Conservation (phyloP, 2,888 invertebrate species). For the Dioctria linearis region DNA sequence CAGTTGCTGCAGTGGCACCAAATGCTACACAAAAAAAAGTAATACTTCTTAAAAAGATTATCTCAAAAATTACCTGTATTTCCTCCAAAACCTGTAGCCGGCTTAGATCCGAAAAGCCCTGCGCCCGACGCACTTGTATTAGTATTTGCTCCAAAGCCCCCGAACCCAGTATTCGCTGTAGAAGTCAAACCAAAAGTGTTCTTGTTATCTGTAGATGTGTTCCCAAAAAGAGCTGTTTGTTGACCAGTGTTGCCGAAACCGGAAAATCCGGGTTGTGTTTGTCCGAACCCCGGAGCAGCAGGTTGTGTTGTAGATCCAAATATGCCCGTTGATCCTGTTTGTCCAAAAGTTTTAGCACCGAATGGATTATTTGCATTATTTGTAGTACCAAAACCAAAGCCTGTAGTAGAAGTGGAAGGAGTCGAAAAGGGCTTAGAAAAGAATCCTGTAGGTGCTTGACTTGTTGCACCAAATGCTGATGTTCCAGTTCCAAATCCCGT, state of each 20-base stretch:
- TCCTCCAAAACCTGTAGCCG: constrained; percentile 63
- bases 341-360: constrained; percentile 71
- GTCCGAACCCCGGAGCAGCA: constrained; percentile 72
- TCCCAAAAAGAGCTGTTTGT: constrained; percentile 65
- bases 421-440: constrained; percentile 79
- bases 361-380: constrained; percentile 68
- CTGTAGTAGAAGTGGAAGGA: constrained; percentile 70
- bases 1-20: constrained; percentile 63
- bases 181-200: constrained; percentile 66
- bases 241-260: constrained; percentile 68
- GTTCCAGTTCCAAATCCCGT: constrained; percentile 72
- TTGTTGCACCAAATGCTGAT: constrained; percentile 73
- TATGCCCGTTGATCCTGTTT: constrained; percentile 73
- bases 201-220: constrained; percentile 69
- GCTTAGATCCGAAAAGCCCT: constrained; percentile 61
- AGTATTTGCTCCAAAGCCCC: constrained; percentile 67
- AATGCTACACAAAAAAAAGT: constrained; percentile 39
- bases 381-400: constrained; percentile 64
- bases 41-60: constrained; percentile 3
- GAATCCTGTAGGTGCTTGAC: constrained; percentile 75
- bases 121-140: constrained; percentile 71
- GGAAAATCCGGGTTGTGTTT: constrained; percentile 67
- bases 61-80: constrained; percentile 29
- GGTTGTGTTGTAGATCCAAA: constrained; percentile 75
- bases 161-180: constrained; percentile 67